phyloP scores from a whole-genome alignment of 2,888 invertebrate species.

The Drosophila trichaetosa region DNA sequence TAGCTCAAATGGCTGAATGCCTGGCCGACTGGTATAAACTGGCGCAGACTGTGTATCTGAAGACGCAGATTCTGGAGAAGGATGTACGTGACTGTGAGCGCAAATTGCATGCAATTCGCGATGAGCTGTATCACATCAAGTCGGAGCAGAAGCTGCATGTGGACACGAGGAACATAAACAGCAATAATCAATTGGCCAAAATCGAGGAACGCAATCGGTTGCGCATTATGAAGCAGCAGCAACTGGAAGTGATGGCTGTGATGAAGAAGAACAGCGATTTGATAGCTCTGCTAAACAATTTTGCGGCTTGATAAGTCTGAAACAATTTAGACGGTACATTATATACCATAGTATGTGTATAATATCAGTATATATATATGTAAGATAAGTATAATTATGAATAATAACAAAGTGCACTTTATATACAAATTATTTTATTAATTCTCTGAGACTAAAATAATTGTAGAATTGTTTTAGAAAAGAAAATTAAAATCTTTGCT shows the following conservation, averaged over 20 bases:
- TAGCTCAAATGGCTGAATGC: constrained; percentile 91
- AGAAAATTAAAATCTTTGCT: background rate
- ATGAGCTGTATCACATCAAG: constrained; percentile 82
- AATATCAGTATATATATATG: constrained; percentile 1
- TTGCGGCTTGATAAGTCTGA: constrained; percentile 55
- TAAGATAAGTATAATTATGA: background rate
- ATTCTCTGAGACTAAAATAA: background rate
- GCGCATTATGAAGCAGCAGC: constrained; percentile 81
- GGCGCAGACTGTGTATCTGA: constrained; percentile 93
- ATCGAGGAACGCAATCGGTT: constrained; percentile 81
- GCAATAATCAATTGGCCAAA: constrained; percentile 80
- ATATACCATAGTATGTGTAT: background rate
- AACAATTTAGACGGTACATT: background rate
- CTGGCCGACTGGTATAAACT: constrained; percentile 95
- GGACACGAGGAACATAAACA: constrained; percentile 74
- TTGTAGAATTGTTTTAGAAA: background rate
- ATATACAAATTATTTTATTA: background rate
- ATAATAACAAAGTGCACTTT: background rate
- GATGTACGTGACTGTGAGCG: constrained; percentile 83
- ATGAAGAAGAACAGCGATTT: constrained; percentile 82
- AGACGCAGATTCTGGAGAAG: constrained; percentile 92
- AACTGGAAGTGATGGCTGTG: constrained; percentile 80
- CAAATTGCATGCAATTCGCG: constrained; percentile 80
- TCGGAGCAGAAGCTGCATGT: constrained; percentile 80
- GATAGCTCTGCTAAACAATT: constrained; percentile 73